These are phyloP conservation scores for Diarsia dahlii DNA, from an alignment of 2,888 invertebrate genomes.

Conservation along the genomic window DNA sequence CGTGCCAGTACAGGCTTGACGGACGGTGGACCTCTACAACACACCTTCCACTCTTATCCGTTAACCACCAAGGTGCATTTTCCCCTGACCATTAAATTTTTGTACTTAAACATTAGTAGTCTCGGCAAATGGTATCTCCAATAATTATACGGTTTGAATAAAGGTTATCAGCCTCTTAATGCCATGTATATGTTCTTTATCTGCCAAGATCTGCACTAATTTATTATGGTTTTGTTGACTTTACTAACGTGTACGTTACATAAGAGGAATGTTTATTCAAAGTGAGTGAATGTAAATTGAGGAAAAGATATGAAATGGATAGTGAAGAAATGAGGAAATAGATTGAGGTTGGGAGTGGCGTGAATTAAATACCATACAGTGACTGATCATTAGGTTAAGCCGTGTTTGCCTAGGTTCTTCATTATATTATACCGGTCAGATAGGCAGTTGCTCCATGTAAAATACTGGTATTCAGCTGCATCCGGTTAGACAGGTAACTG, in stretches of 20 bases:
- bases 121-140: conserved; percentile 87
- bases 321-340: neutral
- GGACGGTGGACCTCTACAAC: conserved; percentile 62
- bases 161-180: conserved; percentile 89
- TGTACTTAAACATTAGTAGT: conserved; percentile 77
- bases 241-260: conserved; percentile 45
- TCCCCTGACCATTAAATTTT: conserved; percentile 59
- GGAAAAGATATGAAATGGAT: conserved; percentile 5
- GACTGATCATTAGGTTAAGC: neutral
- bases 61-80: conserved; percentile 68
- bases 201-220: conserved; percentile 78
- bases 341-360: neutral
- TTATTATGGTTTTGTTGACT: conserved; percentile 69
- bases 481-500: too few relatives aligned
- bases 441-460: too few relatives aligned
- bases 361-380: neutral
- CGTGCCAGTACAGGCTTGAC: conserved; percentile 82
- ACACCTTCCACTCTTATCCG: conserved; percentile 69
- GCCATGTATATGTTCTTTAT: conserved; percentile 83
- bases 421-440: too few relatives aligned
- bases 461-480: too few relatives aligned
- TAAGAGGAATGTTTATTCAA: conserved; percentile 14
- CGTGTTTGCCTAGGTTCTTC: too few relatives aligned
- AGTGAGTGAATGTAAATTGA: conserved; percentile 14
- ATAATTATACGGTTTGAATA: conserved; percentile 88